Evolutionary conservation across 2,888 invertebrate species (phyloP).

Genomic region (Napeogenes sylphis): DNA sequence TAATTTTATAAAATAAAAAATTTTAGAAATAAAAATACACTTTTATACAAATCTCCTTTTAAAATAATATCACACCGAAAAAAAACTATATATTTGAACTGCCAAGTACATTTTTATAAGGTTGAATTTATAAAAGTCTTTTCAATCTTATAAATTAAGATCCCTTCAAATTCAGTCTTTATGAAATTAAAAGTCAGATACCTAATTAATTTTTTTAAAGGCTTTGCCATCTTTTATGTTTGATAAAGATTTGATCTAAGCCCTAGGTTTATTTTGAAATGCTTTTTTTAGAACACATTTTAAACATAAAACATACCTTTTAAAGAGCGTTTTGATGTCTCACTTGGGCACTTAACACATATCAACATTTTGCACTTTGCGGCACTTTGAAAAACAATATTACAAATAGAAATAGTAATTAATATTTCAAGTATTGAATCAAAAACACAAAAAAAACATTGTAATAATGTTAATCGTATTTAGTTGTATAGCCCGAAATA

Average conservation of each 20-base stretch:
- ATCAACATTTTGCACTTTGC: conserved; percentile 18
- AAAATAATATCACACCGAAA: too few relatives aligned
- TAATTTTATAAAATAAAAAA: neutral
- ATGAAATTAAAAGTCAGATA: conserved; percentile 19
- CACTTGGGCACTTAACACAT: conserved; percentile 22
- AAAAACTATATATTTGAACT: neutral
- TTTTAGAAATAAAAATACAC: neutral
- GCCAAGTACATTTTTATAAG: neutral
- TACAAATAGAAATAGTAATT: too few relatives aligned
- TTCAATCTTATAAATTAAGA: neutral
- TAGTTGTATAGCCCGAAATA: conserved; percentile 10
- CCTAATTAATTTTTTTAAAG: conserved; percentile 26
- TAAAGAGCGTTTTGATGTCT: conserved; percentile 20
- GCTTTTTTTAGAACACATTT: neutral
- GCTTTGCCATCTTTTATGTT: neutral
- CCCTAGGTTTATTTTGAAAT: too few relatives aligned
- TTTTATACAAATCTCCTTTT: too few relatives aligned
- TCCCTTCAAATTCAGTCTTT: conserved; percentile 5
- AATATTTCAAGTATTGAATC: neutral
- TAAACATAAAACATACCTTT: conserved; percentile 21
- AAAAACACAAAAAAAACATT: neutral
- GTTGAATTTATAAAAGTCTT: neutral
- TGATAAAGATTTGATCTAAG: too few relatives aligned
- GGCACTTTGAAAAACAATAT: neutral
- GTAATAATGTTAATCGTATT: neutral